A percentile compares a stretch with the other conserved stretches of the same genome.
These are phyloP conservation scores for Thymallus thymallus DNA, from an alignment of 2,113 vertebrate species.

Conservation along the genomic window DNA sequence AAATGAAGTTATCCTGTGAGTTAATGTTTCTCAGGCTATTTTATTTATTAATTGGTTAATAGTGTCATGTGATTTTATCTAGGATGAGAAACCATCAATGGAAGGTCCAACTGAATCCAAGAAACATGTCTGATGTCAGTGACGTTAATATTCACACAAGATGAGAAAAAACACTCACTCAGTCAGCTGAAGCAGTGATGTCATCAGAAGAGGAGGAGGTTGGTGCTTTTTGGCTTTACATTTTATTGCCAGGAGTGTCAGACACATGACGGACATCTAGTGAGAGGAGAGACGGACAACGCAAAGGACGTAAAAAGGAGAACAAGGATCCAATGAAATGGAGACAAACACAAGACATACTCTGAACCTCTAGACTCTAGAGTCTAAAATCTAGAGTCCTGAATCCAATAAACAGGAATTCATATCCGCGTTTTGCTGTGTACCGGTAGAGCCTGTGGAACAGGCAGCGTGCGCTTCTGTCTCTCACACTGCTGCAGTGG, in stretches of 20 bases:
- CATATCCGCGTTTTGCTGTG: conserved; percentile 67
- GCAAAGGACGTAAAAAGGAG: conserved; percentile 6
- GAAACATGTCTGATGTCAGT: conserved; percentile 39
- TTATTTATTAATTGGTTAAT: too few relatives aligned
- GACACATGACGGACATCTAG: too few relatives aligned
- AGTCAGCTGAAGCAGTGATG: conserved; percentile 49
- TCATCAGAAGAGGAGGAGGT: conserved; percentile 51
- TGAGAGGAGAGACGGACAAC: background rate
- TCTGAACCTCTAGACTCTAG: background rate
- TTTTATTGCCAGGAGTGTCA: conserved; percentile 32
- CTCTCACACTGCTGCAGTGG: conserved; percentile 74
- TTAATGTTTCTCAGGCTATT: too few relatives aligned
- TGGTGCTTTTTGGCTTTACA: conserved; percentile 49
- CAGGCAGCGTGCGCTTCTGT: conserved; percentile 69
- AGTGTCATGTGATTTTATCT: too few relatives aligned
- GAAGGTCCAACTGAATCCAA: conserved; percentile 20
- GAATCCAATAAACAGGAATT: conserved; percentile 66
- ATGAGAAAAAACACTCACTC: conserved; percentile 45
- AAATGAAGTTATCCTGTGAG: too few relatives aligned
- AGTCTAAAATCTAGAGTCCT: conserved; percentile 71
- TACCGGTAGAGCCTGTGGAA: conserved; percentile 64
- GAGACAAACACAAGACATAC: conserved; percentile 2
- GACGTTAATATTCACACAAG: conserved; percentile 44
- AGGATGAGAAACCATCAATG: background rate
- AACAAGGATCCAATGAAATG: background rate